These are phyloP conservation scores for Sarcophilus harrisii DNA, from an alignment of 2,797 vertebrate species.

Conservation along the genomic window DNA sequence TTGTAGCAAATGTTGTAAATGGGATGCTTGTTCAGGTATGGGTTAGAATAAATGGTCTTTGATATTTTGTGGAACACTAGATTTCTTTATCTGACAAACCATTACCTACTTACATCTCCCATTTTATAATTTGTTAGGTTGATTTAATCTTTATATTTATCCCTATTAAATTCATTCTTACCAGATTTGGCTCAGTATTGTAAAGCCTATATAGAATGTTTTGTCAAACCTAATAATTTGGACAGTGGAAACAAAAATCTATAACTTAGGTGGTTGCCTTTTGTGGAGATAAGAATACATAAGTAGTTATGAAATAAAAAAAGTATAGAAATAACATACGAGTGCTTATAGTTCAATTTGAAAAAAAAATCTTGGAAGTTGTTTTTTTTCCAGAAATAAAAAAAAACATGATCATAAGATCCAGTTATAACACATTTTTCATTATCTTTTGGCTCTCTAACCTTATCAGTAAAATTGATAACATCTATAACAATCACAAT, in stretches of 20 bases:
- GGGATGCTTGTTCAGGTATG: background rate
- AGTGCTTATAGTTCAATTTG: background rate
- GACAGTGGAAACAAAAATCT: background rate
- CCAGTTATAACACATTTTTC: slow-evolving; percentile 3
- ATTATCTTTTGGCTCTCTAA: slow-evolving; percentile 7
- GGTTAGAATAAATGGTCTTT: background rate
- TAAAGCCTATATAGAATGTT: background rate
- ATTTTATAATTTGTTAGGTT: background rate
- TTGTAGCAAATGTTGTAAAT: background rate
- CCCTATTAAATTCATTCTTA: background rate
- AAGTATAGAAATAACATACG: background rate
- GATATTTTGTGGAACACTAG: background rate
- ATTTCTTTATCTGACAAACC: background rate
- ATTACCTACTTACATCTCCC: background rate
- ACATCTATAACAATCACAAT: slow-evolving; percentile 39
- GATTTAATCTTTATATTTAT: background rate
- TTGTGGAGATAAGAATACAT: background rate
- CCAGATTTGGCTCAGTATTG: background rate
- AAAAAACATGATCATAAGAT: background rate
- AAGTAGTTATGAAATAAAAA: background rate
- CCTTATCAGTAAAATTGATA: slow-evolving; percentile 42
- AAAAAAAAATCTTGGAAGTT: slow-evolving; percentile 19
- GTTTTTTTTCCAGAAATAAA: slow-evolving; percentile 12
- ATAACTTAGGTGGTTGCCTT: background rate
- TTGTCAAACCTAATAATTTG: background rate